Base-by-base conservation (phyloP, 2,113 vertebrate species). In the Limnothrissa miodon region DNA sequence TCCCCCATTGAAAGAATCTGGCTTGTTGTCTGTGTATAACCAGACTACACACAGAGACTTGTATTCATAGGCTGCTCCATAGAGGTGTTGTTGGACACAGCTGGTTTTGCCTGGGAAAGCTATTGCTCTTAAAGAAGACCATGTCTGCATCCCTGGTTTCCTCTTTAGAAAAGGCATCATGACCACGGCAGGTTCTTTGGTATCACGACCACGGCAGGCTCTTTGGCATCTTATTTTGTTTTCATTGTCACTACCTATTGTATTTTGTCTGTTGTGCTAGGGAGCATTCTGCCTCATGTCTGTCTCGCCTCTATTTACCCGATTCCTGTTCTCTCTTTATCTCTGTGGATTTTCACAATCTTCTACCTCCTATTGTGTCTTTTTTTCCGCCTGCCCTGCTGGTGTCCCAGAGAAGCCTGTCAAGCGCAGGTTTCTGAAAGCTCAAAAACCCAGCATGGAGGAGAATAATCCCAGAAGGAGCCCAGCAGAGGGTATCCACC, bases 361-460 rank as follows among this genome's bases (percentile, higher is more conserved):
- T 42, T 6, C 5, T 70, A 86, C 83, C 85, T 80, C 85, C 33
- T 74, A 84, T 8, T 83, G 80, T 81, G 4, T 45, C 48, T 88
- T 82, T 78, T 80, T 78, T 7, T 10, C 9, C 83, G n/a, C 29
- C 80, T 56, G 66, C 19, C 79, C 17, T 11, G 83, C 15, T 42
- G 23, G 45, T 51, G 29, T 62, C 45, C 59, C 85, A 89, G 81
- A 93, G 90, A 91, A 86, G 86, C n/a, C 80, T 87, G 85, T 88
- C 82, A 92, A 86, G 87, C 85, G 79, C 85, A 94, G 90, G 85
- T 97, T 95, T 92, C 83, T 94, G 84, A 96, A 96, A 93, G 15
- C 83, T 86, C 91, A 86, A 83, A 94, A 91, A 84, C 79, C 90
- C 84, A 90, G 93, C 89, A 13, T 79, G 39, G 88, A 87, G 83